Evolutionary conservation across 2,113 vertebrate species (phyloP).

Genomic region (Nannobrachium achirus): DNA sequence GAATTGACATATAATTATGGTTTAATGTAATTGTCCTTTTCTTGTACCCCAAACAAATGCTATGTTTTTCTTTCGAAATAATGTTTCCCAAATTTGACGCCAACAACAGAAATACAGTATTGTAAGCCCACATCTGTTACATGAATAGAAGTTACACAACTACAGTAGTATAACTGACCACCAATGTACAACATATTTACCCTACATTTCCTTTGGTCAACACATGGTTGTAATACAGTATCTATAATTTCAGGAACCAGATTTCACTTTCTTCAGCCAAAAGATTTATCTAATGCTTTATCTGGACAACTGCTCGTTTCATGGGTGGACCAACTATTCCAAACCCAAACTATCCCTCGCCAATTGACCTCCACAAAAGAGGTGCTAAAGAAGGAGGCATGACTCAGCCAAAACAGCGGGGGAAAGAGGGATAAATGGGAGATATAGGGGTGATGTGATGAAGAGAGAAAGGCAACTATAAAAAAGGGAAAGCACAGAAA

Average conservation of each 20-base stretch:
- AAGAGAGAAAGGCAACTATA: background rate
- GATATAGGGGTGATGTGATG: conserved; percentile 19
- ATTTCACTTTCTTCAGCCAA: background rate
- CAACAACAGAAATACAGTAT: no score
- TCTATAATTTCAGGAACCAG: background rate
- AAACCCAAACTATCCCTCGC: background rate
- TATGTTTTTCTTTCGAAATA: no score
- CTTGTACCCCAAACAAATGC: no score
- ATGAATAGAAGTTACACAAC: no score
- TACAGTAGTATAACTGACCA: no score
- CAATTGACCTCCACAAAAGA: conserved; percentile 16
- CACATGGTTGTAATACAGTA: background rate
- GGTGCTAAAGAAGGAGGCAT: background rate
- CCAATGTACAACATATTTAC: no score
- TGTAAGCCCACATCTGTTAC: no score
- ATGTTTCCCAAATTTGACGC: no score
- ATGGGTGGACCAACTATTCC: conserved; percentile 2
- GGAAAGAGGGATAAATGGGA: background rate
- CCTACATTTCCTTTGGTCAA: no score
- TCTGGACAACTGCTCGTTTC: background rate
- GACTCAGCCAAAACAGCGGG: background rate
- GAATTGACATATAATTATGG: no score
- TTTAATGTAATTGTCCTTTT: no score
- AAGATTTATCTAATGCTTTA: background rate
- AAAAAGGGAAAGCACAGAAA: background rate